A percentile compares a stretch with the other conserved stretches of the same genome.
Conservation (phyloP, 2,113 vertebrate species). For the Leucosticte australis region DNA sequence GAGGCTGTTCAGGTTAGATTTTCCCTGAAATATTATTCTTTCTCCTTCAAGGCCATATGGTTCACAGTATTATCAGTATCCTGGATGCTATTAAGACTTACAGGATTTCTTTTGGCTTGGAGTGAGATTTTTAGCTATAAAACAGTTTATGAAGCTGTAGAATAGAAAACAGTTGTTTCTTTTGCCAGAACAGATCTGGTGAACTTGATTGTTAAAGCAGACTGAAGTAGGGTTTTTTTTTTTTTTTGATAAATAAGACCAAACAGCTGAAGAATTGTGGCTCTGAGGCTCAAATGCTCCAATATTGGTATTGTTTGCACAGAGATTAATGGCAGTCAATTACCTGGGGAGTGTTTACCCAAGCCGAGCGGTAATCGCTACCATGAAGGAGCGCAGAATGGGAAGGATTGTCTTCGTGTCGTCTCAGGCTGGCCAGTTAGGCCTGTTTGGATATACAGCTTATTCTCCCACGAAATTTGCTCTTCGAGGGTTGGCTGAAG, state of each 20-base stretch:
- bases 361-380: constrained; percentile 88
- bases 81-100: not conserved
- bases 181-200: not conserved
- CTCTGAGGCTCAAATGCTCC: not conserved
- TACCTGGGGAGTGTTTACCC: constrained; percentile 97
- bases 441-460: constrained; percentile 91
- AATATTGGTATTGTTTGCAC: not conserved
- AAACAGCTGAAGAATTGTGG: not conserved
- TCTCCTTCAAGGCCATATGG: not conserved
- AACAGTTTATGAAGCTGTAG: not conserved
- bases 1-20: not conserved
- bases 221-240: not conserved
- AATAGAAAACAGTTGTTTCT: not conserved
- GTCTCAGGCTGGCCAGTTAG: constrained; percentile 93
- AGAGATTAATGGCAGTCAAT: constrained; percentile 95
- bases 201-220: not conserved
- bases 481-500: constrained; percentile 91
- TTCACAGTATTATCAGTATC: not conserved
- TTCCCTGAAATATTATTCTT: not conserved
- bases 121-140: not conserved
- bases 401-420: constrained; percentile 94
- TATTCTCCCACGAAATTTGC: constrained; percentile 97
- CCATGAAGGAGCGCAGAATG: constrained; percentile 96
- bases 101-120: not conserved
- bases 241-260: not conserved